These are phyloP conservation scores for Drosophila algonquin DNA, from an alignment of 2,888 invertebrate genomes.

Conservation along the genomic window DNA sequence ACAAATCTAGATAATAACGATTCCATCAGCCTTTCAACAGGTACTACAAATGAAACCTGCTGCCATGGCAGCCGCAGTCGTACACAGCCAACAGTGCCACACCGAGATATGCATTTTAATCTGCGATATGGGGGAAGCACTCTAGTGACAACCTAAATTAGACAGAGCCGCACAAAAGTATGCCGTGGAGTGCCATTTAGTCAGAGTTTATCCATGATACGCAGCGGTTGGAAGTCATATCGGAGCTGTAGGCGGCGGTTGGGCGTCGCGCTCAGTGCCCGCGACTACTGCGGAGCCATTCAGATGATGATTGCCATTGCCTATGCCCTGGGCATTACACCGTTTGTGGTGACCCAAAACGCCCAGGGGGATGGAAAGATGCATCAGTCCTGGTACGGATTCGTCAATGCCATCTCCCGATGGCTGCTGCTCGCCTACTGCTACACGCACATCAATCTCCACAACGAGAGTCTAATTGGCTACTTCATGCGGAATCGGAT, in stretches of 20 bases:
- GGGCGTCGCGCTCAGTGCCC: constrained; percentile 31
- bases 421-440: constrained; percentile 65
- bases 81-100: neutral
- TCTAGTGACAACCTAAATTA: constrained; percentile 25
- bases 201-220: constrained; percentile 48
- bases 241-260: constrained; percentile 20
- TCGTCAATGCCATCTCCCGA: constrained; percentile 59
- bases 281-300: constrained; percentile 58
- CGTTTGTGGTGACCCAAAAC: constrained; percentile 45
- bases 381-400: constrained; percentile 57
- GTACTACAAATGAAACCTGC: constrained; percentile 17
- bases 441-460: constrained; percentile 37
- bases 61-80: neutral
- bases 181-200: constrained; percentile 15
- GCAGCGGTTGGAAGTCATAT: constrained; percentile 7
- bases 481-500: constrained; percentile 59
- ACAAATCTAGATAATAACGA: constrained; percentile 8
- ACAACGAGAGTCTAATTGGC: constrained; percentile 60
- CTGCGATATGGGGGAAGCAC: constrained; percentile 45
- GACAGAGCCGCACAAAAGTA: constrained; percentile 14
- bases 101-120: constrained; percentile 28
- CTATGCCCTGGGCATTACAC: constrained; percentile 57
- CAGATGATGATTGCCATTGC: constrained; percentile 42
- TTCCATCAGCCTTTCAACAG: neutral
- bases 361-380: constrained; percentile 27